Base-by-base conservation (phyloP, 2,797 vertebrate species). In the Fistularia commersonii region DNA sequence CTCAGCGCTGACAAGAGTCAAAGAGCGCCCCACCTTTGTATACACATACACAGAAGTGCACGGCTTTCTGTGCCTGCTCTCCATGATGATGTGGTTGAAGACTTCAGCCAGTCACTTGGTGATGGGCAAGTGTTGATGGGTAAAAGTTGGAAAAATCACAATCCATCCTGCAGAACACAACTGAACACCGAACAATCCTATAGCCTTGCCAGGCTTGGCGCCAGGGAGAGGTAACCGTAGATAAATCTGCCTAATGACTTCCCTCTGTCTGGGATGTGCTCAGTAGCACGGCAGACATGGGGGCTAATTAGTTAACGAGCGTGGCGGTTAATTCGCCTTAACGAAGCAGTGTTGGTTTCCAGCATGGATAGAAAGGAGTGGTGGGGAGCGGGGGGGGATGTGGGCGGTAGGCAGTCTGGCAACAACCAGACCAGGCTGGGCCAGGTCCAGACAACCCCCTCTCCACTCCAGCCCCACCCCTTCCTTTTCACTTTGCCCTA, bases 281-380 rank as follows among this genome's bases (percentile, higher is more conserved):
- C 84, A 77, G 88, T 78, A 79, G 69, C 82, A 51, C 76, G 54
- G 77, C 83, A 87, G 85, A 89, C 85, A 86, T 73, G 76, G 80
- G 85, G 88, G 80, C 89, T 90, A 90, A 91, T 91, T 91, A 91
- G 82, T 87, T 90, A 90, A 91, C 81, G 77, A 90, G 88, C 86
- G 64, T 85, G 86, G 84, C 76, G 82, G 88, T 89, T 91, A 91
- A 92, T 90, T 89, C 85, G 85, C 89, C 88, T 90, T 89, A 90
- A 87, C 85, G 76, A 88, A 90, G 84, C 85, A 62, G 69, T 74
- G 77, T 69, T 76, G 81, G 76, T 87, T 88, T 87, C 88, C 87
- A 90, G 68, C 84, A 83, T 50, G 74, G 66, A 76, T 62, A 74
- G 80, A 72, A 65, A 69, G 64, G 58, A 65, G 61, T 61, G 63